Percentiles rank a stretch among this genome's conserved stretches.
Conservation (phyloP, 1,140 invertebrate genomes). For the Coboldia fuscipes region DNA sequence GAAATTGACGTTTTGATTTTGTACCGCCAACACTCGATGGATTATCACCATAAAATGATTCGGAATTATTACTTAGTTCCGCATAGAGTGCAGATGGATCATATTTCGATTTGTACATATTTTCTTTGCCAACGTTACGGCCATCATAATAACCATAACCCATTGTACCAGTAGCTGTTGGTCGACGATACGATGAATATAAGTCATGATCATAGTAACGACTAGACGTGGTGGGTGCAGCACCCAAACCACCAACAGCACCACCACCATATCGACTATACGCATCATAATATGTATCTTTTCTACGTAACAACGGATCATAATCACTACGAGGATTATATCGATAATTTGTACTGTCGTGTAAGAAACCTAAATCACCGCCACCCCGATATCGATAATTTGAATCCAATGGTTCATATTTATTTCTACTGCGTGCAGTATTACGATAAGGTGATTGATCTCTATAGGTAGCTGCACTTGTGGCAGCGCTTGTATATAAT, state of each 20-base stretch:
- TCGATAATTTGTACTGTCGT: constrained; percentile 7
- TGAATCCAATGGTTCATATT: constrained; percentile 2
- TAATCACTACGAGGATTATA: neutral
- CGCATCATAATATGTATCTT: neutral
- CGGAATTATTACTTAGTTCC: constrained; percentile 4
- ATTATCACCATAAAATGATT: neutral
- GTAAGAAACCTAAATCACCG: neutral
- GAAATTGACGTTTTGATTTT: neutral
- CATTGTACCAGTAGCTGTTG: neutral
- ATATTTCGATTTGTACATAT: constrained; percentile 6
- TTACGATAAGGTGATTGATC: too few species aligned
- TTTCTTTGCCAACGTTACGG: constrained; percentile 5
- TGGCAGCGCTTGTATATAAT: neutral
- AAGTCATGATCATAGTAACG: neutral
- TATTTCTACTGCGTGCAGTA: constrained; percentile 8
- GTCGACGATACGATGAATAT: neutral
- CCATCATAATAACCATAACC: constrained; percentile 3
- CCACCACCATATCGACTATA: neutral
- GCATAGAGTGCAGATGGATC: constrained; percentile 5
- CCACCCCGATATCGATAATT: too few species aligned
- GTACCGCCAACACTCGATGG: neutral
- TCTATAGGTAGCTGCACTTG: neutral
- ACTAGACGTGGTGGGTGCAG: neutral
- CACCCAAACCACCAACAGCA: neutral
- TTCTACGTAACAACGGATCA: neutral